Evolutionary conservation across 92 coral and sea anemone genomes (phyloP).

Genomic region (Bergia puertoricense): DNA sequence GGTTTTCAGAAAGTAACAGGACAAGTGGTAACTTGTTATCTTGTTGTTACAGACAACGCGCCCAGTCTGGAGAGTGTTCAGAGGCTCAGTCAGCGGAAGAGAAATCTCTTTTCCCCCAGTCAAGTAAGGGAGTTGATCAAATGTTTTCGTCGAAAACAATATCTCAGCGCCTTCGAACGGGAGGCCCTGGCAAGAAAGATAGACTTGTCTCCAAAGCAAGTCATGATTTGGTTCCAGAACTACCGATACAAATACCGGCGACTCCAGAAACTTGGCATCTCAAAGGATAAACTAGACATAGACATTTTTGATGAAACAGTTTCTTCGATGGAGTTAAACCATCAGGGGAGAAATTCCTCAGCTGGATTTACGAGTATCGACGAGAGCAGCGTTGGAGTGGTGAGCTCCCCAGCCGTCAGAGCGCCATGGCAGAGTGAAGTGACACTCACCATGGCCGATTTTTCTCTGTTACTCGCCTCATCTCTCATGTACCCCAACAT

Average conservation of each 20-base stretch:
- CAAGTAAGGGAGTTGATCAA: slow-evolving; percentile 44
- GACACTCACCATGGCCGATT: slow-evolving; percentile 34
- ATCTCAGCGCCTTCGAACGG: slow-evolving; percentile 34
- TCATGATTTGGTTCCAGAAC: slow-evolving; percentile 47
- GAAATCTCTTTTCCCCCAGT: slow-evolving; percentile 26
- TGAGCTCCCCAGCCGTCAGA: neutral
- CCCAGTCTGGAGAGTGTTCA: slow-evolving; percentile 21
- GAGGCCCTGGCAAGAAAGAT: slow-evolving; percentile 37
- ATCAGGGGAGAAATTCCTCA: neutral
- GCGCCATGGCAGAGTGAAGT: slow-evolving; percentile 14
- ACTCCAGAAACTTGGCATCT: slow-evolving; percentile 35
- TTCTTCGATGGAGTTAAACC: neutral
- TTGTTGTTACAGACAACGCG: neutral
- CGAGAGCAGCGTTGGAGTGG: neutral
- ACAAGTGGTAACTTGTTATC: neutral
- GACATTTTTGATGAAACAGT: neutral
- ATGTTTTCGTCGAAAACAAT: slow-evolving; percentile 29
- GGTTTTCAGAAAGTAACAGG: neutral
- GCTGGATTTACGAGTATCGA: neutral
- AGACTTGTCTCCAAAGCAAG: slow-evolving; percentile 32
- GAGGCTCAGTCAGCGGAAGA: slow-evolving; percentile 20
- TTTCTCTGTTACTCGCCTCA: slow-evolving; percentile 22
- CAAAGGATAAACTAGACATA: slow-evolving; percentile 19
- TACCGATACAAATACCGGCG: slow-evolving; percentile 40
- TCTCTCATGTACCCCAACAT: slow-evolving; percentile 30